Conservation (phyloP, 2,113 vertebrate genomes). For the Psammodynastes pulverulentus region DNA sequence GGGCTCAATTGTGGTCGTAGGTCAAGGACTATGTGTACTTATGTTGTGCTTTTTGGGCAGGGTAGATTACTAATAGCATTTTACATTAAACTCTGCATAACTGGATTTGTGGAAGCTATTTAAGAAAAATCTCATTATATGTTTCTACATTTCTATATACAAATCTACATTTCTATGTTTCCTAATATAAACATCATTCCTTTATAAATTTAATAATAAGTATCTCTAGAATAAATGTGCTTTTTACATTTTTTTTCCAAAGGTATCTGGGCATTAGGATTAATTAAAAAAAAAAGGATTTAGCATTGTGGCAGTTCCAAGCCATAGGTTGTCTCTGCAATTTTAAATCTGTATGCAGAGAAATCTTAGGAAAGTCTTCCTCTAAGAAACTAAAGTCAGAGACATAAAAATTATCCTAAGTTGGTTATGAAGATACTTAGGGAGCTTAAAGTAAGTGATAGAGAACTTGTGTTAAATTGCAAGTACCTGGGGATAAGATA, state of each 20-base stretch:
- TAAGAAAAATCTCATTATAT: neutral
- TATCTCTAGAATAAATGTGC: neutral
- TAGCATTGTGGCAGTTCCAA: neutral
- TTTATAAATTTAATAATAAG: neutral
- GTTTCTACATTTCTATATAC: neutral
- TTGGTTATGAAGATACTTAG: neutral
- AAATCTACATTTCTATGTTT: neutral
- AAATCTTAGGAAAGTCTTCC: neutral
- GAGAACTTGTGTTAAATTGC: neutral
- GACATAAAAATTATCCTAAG: neutral
- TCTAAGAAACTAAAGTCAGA: neutral
- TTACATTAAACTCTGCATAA: neutral
- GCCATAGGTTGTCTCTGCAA: neutral
- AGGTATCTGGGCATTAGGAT: neutral
- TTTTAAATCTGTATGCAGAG: neutral
- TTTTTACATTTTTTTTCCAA: neutral
- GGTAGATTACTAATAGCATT: slow-evolving; percentile 1
- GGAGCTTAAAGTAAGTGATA: neutral
- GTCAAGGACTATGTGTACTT: too few species aligned
- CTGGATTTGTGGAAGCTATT: neutral
- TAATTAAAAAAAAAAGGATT: neutral
- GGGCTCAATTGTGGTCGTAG: too few species aligned
- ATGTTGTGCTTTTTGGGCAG: neutral
- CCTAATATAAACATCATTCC: neutral
- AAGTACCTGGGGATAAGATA: neutral